Evolutionary conservation across 2,113 vertebrate species (phyloP), one percentile per base, ranked within the genome.

Genomic region (Hystrix brachyura): DNA sequence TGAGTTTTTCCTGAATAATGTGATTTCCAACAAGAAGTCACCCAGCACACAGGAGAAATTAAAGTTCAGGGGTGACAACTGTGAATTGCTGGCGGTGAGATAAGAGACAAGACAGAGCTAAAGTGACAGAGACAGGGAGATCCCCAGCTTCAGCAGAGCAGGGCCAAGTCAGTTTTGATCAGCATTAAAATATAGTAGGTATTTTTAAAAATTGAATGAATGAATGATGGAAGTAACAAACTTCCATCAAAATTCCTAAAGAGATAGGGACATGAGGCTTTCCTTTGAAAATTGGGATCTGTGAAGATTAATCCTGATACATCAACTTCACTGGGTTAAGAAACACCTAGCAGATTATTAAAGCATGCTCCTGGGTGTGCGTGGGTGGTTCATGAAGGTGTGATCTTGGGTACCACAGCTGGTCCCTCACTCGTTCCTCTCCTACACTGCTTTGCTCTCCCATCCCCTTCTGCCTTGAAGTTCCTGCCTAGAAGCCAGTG

Each of bases 1-100:
- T 43, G 17, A 90, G 74, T 92, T 84, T 94, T 67, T 65, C 10
- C 43, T 25, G 38, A 87, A 80, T 87, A 34, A 18, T 25, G 53
- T 78, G 59, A 80, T 91, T 87, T 90, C 48, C 65, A 78, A 64
- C 5, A 96, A 85, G 13, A 88, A 88, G n/a, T 32, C 53, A 23
- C 2, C 4, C 27, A 67, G 34, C 5, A 2, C 14, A 38, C 23
- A 83, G 53, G 15, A 8, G 27, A 93, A 95, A 87, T 2, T 83
- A 34, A 89, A 81, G 53, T 32, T 89, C 43, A 46, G 8, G 7
- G 7, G 0, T 65, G 3, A 46, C 53, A 65, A 69, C 11, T 65
- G 34, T 15, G 46, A 57, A 29, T 69, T 85, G 23, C 83, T 57
- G 64, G 18, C 65, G 21, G 7, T 59, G 46, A 81, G 29, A 80